Evolutionary conservation across 2,888 invertebrate species (phyloP).

Genomic region (Sphecodes monilicornis): DNA sequence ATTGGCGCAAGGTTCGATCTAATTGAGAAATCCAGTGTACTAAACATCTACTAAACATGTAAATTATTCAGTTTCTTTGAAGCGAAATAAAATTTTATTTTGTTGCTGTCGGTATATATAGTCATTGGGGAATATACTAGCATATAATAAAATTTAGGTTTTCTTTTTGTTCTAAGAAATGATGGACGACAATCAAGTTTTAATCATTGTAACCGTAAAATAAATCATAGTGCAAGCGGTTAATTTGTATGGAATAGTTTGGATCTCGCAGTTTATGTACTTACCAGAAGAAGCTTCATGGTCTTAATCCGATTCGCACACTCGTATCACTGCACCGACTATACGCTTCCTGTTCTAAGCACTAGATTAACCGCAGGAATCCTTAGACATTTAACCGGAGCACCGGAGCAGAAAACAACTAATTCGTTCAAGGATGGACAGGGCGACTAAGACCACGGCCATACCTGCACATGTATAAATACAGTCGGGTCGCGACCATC

Average conservation of each 20-base stretch:
- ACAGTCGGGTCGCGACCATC: slow-evolving; percentile 83
- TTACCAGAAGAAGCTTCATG: slow-evolving; percentile 76
- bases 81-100: no score
- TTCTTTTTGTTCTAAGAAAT: no score
- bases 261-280: slow-evolving; percentile 24
- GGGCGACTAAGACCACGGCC: slow-evolving; percentile 81
- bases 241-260: neutral
- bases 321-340: slow-evolving; percentile 68
- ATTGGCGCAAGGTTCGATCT: no score
- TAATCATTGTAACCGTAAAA: no score
- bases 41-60: no score
- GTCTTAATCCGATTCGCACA: slow-evolving; percentile 69
- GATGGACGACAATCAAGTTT: no score
- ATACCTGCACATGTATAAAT: slow-evolving; percentile 84
- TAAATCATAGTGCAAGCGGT: no score
- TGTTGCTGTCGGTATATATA: no score
- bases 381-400: slow-evolving; percentile 65
- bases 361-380: neutral
- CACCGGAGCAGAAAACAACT: slow-evolving; percentile 66
- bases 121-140: no score
- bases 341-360: slow-evolving; percentile 7
- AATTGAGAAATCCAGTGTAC: no score
- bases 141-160: no score
- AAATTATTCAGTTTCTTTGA: no score
- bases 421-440: slow-evolving; percentile 79